Base-by-base conservation (phyloP, 2,797 vertebrate genomes). In the Labeo calbasu region DNA sequence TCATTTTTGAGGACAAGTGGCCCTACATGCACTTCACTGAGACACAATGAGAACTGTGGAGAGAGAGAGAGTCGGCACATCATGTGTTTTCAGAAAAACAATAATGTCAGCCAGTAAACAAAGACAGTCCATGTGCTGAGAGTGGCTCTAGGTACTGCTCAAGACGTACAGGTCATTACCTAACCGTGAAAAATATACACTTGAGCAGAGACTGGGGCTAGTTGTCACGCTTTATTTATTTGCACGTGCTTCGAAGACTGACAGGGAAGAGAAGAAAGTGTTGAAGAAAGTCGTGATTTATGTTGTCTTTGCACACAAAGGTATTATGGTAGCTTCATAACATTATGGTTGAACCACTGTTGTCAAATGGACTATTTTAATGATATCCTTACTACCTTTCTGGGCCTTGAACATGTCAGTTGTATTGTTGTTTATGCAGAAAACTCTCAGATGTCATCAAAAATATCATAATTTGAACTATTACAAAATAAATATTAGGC, bases 1-100 rank as follows among this genome's bases (percentile, higher is more conserved):
- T 77, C 66, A 61, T 82, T 59, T 78, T 59, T 59, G 50, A 23
- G 75, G 51, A 78, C 63, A 84, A 78, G 82, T 61, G 75, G 73
- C 53, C 53, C 76, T 77, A 78, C 43, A 71, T 50, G 51, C 32
- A 57, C 82, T 84, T 70, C 21, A 77, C 51, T 7, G 25, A 48
- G 61, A 48, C 5, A 36, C 75, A 84, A 77, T 32, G 32, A 68
- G 65, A 69, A 25, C 65, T 21, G 51, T 69, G 50, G 71, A 77
- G 72, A 57, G 72, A 43, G 13, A 70, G 19, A 13, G 32, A 80
- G 51, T 53, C 46, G 48, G 81, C 14, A 36, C 46, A 36, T 65
- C 32, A 51, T 77, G 12, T 63, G 46, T 59, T 59, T 61, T 76
- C 51, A 76, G 50, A 4, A 59, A 69, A 77, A 77, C 23, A 21